Percentiles rank a stretch among this genome's conserved stretches.
Conservation (phyloP, 2,113 vertebrate species). For the Centropus unirufus region DNA sequence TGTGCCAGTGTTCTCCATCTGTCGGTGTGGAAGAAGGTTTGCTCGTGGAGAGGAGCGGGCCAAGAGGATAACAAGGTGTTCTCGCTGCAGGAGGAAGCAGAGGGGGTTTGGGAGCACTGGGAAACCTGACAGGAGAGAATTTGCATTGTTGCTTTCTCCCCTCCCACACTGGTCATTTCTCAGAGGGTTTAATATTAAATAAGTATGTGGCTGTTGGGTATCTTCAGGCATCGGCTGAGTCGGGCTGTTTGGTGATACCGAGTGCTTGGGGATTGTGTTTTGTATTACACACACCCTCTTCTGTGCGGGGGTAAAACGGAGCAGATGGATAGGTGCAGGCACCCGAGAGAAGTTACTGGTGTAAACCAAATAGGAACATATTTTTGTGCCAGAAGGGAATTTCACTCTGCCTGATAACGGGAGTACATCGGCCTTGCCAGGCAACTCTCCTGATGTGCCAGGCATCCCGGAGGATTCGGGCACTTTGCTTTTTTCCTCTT, state of each 20-base stretch:
- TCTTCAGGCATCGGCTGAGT: neutral
- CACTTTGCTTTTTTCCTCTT: neutral
- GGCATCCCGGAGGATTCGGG: fast-evolving
- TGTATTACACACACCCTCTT: neutral
- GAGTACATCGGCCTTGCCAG: neutral
- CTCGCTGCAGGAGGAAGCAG: neutral
- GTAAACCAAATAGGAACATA: neutral
- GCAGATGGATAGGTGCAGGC: neutral
- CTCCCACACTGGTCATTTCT: neutral
- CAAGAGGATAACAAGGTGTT: constrained; percentile 10
- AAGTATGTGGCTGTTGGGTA: fast-evolving
- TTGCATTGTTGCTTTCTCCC: neutral
- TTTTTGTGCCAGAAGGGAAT: neutral
- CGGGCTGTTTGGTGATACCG: neutral
- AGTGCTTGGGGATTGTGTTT: neutral
- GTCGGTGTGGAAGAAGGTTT: neutral
- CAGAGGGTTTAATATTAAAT: neutral
- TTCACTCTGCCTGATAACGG: neutral
- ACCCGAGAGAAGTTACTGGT: neutral
- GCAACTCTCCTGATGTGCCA: neutral
- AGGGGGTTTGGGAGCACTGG: neutral
- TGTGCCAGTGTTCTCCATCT: constrained; percentile 46
- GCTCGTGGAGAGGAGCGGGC: neutral
- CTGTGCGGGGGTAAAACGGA: neutral
- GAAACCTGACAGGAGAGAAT: neutral